Evolutionary conservation across 2,113 vertebrate genomes (phyloP).

Genomic region (Tympanuchus pallidicinctus): DNA sequence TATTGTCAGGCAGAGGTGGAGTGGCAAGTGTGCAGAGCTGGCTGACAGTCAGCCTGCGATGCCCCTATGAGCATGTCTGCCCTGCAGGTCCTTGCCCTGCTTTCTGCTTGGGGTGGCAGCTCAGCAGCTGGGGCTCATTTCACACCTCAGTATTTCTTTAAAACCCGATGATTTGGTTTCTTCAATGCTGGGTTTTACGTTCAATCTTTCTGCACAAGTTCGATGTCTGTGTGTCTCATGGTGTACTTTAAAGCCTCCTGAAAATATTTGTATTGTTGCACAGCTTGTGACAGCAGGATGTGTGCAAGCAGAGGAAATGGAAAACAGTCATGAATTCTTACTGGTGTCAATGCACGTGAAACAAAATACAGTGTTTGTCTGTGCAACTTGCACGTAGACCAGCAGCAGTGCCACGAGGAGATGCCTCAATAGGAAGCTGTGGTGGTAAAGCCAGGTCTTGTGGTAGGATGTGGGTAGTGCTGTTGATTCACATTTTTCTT

Average conservation of each 20-base stretch:
- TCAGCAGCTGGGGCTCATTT: background rate
- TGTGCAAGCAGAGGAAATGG: background rate
- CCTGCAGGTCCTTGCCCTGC: background rate
- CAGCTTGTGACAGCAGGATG: background rate
- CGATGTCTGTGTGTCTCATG: background rate
- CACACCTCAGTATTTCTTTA: background rate
- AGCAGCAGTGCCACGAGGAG: background rate
- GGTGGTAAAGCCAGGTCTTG: background rate
- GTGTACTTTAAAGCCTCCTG: background rate
- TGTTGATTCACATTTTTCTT: conserved; percentile 21
- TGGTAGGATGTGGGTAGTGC: conserved; percentile 64
- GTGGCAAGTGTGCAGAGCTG: background rate
- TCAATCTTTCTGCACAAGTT: background rate
- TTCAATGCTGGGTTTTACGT: background rate
- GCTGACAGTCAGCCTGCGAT: background rate
- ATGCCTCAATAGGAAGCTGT: conserved; percentile 30
- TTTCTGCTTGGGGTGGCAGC: background rate
- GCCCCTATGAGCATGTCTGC: background rate
- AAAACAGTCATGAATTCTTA: background rate
- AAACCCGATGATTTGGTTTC: background rate
- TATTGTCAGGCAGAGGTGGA: background rate
- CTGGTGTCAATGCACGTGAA: background rate
- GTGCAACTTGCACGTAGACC: background rate
- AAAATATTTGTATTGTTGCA: background rate
- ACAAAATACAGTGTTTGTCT: accelerated